Evolutionary conservation across 2,797 vertebrate genomes (phyloP).

Genomic region (Enoplosus armatus): DNA sequence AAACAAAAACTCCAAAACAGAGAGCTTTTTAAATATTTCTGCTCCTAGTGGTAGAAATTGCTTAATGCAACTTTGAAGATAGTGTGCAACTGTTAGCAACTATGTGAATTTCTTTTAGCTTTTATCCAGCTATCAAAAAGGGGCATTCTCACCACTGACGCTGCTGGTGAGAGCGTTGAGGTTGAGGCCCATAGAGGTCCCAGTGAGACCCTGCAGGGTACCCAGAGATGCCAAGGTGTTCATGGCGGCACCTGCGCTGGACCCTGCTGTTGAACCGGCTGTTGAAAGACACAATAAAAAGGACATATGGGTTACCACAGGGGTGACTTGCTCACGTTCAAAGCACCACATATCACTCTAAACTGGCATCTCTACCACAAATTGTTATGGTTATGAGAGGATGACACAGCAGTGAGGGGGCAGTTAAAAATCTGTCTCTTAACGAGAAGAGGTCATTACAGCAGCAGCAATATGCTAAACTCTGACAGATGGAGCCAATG

Average conservation of each 20-base stretch:
- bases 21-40: background rate
- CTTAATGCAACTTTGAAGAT: background rate
- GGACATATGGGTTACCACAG: constrained; percentile 19
- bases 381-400: constrained; percentile 34
- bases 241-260: constrained; percentile 93
- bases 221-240: constrained; percentile 96
- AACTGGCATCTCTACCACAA: constrained; percentile 26
- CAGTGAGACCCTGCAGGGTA: constrained; percentile 94
- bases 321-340: background rate
- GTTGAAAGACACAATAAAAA: constrained; percentile 61
- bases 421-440: constrained; percentile 43
- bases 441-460: constrained; percentile 60
- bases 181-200: constrained; percentile 92
- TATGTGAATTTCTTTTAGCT: background rate
- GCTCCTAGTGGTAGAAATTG: background rate
- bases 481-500: constrained; percentile 62
- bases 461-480: constrained; percentile 56
- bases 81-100: background rate
- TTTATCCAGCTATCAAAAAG: background rate
- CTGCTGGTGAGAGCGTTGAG: constrained; percentile 81
- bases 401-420: constrained; percentile 33
- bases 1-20: background rate
- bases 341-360: constrained; percentile 10
- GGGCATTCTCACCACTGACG: constrained; percentile 82
- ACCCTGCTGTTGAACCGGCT: constrained; percentile 90